Evolutionary conservation across 2,797 vertebrate species (phyloP).

Genomic region (Staurois parvus): DNA sequence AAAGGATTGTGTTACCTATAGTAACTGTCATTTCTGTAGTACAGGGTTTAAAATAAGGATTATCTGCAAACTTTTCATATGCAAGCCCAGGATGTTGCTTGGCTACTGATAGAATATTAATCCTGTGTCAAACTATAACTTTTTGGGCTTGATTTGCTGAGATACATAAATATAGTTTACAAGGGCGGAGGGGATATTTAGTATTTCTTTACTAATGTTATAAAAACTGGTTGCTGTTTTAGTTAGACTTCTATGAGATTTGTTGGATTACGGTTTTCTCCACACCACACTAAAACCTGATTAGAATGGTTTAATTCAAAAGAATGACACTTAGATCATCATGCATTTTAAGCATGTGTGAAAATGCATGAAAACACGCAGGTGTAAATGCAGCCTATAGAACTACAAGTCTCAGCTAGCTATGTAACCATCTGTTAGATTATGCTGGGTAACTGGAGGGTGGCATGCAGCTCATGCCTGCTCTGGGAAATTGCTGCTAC

Average conservation of each 20-base stretch:
- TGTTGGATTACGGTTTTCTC: background rate
- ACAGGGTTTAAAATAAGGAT: background rate
- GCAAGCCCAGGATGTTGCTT: too few species aligned
- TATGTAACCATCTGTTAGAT: background rate
- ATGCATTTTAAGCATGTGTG: too few species aligned
- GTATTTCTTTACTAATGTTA: too few species aligned
- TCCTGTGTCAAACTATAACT: too few species aligned
- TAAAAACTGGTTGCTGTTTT: too few species aligned
- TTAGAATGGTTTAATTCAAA: background rate
- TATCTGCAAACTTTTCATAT: background rate
- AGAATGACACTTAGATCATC: background rate
- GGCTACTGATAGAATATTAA: too few species aligned
- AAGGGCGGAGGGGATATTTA: background rate
- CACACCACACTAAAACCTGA: background rate
- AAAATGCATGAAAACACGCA: too few species aligned
- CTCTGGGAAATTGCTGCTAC: background rate
- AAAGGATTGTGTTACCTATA: background rate
- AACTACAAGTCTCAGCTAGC: background rate
- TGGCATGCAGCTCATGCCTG: background rate
- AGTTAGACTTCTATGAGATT: background rate
- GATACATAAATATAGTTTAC: background rate
- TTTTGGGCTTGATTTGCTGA: too few species aligned
- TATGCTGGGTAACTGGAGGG: background rate
- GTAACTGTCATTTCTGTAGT: background rate
- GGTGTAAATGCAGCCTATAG: background rate